Percentiles rank a stretch among this genome's conserved stretches.
Conservation (phyloP, 2,888 invertebrate species). For the Athalia cordata region DNA sequence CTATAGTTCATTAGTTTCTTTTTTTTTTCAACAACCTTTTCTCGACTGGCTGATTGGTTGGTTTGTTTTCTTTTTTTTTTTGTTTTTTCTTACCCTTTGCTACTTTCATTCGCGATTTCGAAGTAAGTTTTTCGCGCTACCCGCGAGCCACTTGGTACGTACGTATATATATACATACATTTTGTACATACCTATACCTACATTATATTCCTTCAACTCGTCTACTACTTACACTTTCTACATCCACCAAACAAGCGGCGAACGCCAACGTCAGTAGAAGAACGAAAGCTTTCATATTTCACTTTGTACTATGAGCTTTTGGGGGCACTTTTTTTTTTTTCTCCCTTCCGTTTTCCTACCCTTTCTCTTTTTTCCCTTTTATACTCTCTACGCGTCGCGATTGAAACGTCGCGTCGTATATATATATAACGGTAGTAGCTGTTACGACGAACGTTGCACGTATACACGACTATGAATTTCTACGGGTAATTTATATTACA, state of each 20-base stretch:
- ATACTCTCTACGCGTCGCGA: neutral
- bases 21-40: too few species aligned
- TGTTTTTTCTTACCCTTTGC: neutral
- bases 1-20: neutral
- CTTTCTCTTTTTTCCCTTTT: neutral
- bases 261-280: conserved; percentile 33
- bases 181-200: neutral
- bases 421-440: neutral
- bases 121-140: neutral
- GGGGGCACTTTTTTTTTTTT: neutral
- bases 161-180: neutral
- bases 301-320: conserved; percentile 44
- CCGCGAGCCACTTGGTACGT: neutral
- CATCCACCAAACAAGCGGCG: conserved; percentile 28
- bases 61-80: neutral
- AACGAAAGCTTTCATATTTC: conserved; percentile 42
- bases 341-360: neutral
- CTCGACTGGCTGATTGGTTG: too few species aligned
- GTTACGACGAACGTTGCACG: neutral
- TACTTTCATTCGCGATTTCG: too few species aligned
- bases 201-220: neutral
- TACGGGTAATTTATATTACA: conserved; percentile 7
- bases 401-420: conserved; percentile 26
- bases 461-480: conserved; percentile 14
- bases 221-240: conserved; percentile 30